phyloP scores from a whole-genome alignment of 2,888 invertebrate species.

The Hyles lineata region DNA sequence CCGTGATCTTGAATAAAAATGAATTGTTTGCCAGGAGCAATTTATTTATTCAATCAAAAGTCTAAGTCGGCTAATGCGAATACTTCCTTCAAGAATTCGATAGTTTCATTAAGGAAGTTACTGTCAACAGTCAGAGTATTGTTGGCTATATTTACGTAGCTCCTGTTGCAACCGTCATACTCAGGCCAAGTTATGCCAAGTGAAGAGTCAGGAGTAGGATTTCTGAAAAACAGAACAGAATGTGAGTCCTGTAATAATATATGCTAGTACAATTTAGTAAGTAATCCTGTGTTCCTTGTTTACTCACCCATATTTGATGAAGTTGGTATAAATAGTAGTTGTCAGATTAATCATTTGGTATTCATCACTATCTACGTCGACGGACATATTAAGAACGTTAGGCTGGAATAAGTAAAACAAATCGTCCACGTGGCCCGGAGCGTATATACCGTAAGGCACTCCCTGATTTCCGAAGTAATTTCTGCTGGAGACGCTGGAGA shows the following conservation, averaged over 20 bases:
- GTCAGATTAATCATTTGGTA: conserved; percentile 53
- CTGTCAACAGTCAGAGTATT: conserved; percentile 44
- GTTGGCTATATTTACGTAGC: conserved; percentile 50
- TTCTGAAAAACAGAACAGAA: conserved; percentile 45
- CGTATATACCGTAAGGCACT: conserved; percentile 42
- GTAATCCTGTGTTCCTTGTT: not conserved
- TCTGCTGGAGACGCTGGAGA: conserved; percentile 50
- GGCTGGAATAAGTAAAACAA: conserved; percentile 51
- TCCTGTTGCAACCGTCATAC: conserved; percentile 42
- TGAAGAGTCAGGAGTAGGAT: conserved; percentile 55
- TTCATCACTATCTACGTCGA: conserved; percentile 45
- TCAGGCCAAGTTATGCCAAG: conserved; percentile 51
- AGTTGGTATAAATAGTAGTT: conserved; percentile 57
- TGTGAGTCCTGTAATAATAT: not conserved
- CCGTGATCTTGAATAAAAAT: too few relatives aligned
- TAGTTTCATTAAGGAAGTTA: conserved; percentile 40
- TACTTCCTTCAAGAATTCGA: conserved; percentile 56
- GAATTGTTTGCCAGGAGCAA: too few relatives aligned
- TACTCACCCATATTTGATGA: conserved; percentile 63
- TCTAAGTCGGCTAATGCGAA: conserved; percentile 45
- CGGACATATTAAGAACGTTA: conserved; percentile 35
- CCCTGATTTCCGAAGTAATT: conserved; percentile 47
- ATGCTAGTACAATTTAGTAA: not conserved
- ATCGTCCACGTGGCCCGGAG: conserved; percentile 54
- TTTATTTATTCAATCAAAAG: not conserved